Evolutionary conservation across 2,888 invertebrate species (phyloP), one percentile per base, ranked within the genome.

Genomic region (Girardia tigrina): DNA sequence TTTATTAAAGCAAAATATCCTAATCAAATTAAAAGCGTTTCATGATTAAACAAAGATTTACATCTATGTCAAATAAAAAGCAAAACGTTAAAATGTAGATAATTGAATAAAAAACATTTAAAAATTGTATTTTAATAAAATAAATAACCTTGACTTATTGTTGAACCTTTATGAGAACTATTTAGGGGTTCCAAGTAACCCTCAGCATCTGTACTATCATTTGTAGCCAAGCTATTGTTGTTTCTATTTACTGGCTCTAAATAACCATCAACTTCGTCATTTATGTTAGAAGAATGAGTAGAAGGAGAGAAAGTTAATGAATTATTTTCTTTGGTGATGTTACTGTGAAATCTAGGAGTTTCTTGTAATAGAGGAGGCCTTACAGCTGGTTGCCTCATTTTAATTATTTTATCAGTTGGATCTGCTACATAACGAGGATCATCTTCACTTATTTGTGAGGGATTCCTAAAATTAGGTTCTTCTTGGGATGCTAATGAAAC

Each of bases 401-500:
- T 56, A 20, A 56, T 56, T 4, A 23, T 12, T 56, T n/a, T 56
- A n/a, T 56, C 56, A 56, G 56, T 56, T 2, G 56, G 56, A 56
- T 56, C 56, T 20, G 56, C 56, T 16, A 56, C 56, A 56, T 56
- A 56, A 56, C 56, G 56, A 6, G 56, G 56, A 56, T 56, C 56
- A 56, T 56, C 56, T 20, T 56, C 56, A 8, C 20, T 16, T 20
- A 56, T 56, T 12, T 6, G n/a, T 20, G 56, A 23, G 20, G n/a
- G 56, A 56, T 56, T 56, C 23, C 56, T 56, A 23, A 56, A 56
- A 8, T n/a, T 56, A 56, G 56, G 56, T 16, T 56, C 56, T 56
- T 56, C 56, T 56, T 56, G 56, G 23, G 56, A 56, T 56, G 56
- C 56, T 56, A 56, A 56, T 12, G 56, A 56, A 56, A 56, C 56